A percentile compares a stretch with the other conserved stretches of the same genome.
These are phyloP conservation scores for Drosophila conformis DNA, from an alignment of 2,888 invertebrate genomes.

Conservation along the genomic window DNA sequence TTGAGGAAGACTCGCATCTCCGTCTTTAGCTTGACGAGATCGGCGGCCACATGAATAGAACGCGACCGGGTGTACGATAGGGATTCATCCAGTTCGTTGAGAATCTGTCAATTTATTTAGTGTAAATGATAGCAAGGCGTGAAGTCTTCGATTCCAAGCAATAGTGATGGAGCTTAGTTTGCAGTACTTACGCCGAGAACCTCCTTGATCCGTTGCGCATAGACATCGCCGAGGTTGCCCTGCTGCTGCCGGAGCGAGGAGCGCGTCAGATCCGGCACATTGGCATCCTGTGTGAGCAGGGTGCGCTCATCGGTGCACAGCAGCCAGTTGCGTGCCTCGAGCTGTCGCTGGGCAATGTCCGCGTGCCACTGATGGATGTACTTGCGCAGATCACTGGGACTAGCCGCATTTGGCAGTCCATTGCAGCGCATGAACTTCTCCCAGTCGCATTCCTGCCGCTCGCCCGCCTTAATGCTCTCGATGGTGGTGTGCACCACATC, in stretches of 20 bases:
- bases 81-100: conserved; percentile 83
- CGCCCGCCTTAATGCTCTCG: conserved; percentile 77
- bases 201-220: conserved; percentile 82
- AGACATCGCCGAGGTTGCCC: conserved; percentile 83
- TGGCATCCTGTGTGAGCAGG: conserved; percentile 83
- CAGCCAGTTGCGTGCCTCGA: conserved; percentile 83
- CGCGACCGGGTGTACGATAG: conserved; percentile 65
- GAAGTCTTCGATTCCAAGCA: not conserved
- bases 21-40: conserved; percentile 81
- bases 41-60: conserved; percentile 68
- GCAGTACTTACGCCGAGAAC: conserved; percentile 80
- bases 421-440: conserved; percentile 85
- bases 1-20: conserved; percentile 82
- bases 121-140: too few species aligned
- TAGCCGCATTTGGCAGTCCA: conserved; percentile 83
- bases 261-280: conserved; percentile 80
- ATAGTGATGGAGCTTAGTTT: not conserved
- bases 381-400: conserved; percentile 84
- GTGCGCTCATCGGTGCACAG: conserved; percentile 83
- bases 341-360: conserved; percentile 72
- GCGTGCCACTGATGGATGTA: conserved; percentile 84
- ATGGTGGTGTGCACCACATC: conserved; percentile 76
- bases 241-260: conserved; percentile 80
- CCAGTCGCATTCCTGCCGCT: conserved; percentile 82
- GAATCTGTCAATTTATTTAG: conserved; percentile 69